These are phyloP conservation scores for Apostichopus leukothele DNA, from an alignment of 53 echinoderm and acorn worm species.

Conservation along the genomic window DNA sequence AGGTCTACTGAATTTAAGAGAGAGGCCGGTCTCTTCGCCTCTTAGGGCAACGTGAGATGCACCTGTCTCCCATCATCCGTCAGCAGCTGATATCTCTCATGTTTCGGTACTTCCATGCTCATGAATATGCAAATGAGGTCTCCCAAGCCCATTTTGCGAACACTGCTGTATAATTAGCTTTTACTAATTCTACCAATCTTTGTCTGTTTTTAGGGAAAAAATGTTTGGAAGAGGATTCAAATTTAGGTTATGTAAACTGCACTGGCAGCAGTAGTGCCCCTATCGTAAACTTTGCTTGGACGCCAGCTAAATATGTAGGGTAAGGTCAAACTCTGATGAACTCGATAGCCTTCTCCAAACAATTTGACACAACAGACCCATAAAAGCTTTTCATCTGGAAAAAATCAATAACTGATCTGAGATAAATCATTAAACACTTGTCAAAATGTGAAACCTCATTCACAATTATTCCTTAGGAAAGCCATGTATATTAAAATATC, in stretches of 20 bases:
- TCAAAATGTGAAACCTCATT: neutral
- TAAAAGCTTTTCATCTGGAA: neutral
- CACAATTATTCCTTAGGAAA: neutral
- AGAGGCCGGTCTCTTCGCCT: constrained; percentile 28
- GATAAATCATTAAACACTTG: constrained; percentile 13
- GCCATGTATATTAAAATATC: neutral
- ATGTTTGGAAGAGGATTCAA: constrained; percentile 35
- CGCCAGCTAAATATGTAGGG: constrained; percentile 24
- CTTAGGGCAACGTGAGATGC: constrained; percentile 31
- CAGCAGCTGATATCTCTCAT: constrained; percentile 43
- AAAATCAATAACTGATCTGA: constrained; percentile 29
- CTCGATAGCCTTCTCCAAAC: neutral
- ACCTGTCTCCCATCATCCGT: constrained; percentile 44
- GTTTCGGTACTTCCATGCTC: constrained; percentile 42
- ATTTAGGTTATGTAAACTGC: constrained; percentile 46
- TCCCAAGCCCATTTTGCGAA: constrained; percentile 39
- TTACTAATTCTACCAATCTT: constrained; percentile 44
- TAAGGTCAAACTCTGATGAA: constrained; percentile 8
- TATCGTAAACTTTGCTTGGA: neutral
- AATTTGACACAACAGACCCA: neutral
- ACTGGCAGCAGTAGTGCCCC: constrained; percentile 16
- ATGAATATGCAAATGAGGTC: constrained; percentile 50
- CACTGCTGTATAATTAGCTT: constrained; percentile 50
- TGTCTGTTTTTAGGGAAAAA: constrained; percentile 35
- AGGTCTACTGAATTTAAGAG: constrained; percentile 42